Evolutionary conservation across 2,113 vertebrate genomes (phyloP).

Genomic region (Pygoscelis antarcticus): DNA sequence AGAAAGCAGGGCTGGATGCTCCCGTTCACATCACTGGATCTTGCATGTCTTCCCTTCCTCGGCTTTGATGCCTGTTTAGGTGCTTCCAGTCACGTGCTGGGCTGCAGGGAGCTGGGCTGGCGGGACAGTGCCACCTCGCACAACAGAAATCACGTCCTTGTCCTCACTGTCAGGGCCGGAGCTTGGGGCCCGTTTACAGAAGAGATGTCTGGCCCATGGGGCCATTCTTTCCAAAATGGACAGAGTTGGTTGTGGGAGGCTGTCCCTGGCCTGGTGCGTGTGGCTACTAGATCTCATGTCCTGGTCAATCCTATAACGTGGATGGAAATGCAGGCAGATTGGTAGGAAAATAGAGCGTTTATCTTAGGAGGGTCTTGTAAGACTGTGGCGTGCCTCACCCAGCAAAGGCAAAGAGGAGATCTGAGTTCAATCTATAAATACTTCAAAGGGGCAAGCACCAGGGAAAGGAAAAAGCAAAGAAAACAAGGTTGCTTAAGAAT

Average conservation of each 20-base stretch:
- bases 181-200: neutral
- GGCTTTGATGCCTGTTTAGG: neutral
- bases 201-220: neutral
- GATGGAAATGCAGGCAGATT: neutral
- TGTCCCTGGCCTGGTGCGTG: neutral
- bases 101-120: neutral
- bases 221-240: neutral
- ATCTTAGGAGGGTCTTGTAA: neutral
- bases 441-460: constrained; percentile 57
- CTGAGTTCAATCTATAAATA: constrained; percentile 62
- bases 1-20: neutral
- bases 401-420: constrained; percentile 35
- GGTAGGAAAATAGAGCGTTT: neutral
- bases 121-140: neutral
- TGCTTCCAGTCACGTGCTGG: neutral
- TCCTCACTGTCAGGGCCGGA: neutral
- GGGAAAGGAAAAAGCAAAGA: constrained; percentile 37
- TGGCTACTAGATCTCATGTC: neutral
- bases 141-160: rapidly evolving
- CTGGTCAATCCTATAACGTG: neutral
- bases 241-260: neutral
- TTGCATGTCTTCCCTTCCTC: neutral
- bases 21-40: neutral
- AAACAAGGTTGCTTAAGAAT: constrained; percentile 48
- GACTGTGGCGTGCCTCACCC: neutral